Evolutionary conservation across 1,140 invertebrate species (phyloP).

Genomic region (Yoshiicerus persimilis): DNA sequence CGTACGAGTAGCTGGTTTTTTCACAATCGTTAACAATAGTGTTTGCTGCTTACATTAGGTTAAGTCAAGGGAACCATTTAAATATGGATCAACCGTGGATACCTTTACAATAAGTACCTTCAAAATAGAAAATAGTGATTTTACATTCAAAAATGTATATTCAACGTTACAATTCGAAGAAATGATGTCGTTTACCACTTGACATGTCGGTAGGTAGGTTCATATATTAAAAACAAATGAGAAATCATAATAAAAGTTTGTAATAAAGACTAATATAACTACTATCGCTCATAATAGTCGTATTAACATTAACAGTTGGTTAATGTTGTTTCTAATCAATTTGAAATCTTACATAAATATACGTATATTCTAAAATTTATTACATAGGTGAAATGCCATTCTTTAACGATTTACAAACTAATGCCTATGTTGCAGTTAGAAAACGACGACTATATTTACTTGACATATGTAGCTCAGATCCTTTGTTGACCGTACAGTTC

Average conservation of each 20-base stretch:
- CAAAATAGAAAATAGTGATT: not conserved
- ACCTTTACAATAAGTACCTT: not conserved
- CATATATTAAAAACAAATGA: too few relatives aligned
- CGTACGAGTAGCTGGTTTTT: not conserved
- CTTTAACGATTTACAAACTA: not conserved
- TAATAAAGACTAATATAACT: not conserved
- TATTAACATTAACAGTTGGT: not conserved
- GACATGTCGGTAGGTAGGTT: not conserved
- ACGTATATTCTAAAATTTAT: not conserved
- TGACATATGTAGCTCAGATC: not conserved
- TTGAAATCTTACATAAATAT: not conserved
- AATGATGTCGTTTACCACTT: too few relatives aligned
- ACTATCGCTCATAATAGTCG: not conserved
- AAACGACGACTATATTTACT: not conserved
- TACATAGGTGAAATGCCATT: not conserved
- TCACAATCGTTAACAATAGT: not conserved
- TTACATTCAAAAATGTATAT: not conserved
- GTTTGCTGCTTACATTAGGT: not conserved
- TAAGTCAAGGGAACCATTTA: not conserved
- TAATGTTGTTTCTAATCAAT: not conserved
- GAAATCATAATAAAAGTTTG: not conserved
- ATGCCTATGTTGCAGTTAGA: not conserved
- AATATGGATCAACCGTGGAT: not conserved
- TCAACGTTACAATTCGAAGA: too few relatives aligned
- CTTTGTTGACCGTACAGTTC: not conserved